Evolutionary conservation across 2,797 vertebrate genomes (phyloP).

Genomic region (Erpetoichthys calabaricus): DNA sequence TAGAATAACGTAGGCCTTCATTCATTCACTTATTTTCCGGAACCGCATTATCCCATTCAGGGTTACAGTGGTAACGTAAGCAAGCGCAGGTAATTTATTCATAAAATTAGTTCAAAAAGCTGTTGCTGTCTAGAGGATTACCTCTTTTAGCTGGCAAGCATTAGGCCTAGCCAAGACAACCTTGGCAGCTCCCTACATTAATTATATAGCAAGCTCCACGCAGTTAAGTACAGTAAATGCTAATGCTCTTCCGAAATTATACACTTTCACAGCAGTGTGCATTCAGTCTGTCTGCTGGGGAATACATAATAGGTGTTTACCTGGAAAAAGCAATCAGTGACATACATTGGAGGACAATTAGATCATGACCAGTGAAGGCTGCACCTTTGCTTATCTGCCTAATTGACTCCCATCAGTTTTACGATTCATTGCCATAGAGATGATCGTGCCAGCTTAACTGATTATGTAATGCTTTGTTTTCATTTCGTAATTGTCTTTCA

Average conservation of each 20-base stretch:
- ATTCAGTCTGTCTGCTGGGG: constrained; percentile 26
- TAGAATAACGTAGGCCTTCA: no score
- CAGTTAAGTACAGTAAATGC: constrained; percentile 23
- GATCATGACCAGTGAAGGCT: neutral
- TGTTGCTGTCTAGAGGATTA: neutral
- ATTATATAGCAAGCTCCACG: constrained; percentile 14
- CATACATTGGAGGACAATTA: constrained; percentile 22
- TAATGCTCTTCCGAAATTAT: constrained; percentile 32
- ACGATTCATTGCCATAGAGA: no score
- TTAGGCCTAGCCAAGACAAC: constrained; percentile 2
- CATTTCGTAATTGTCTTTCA: no score
- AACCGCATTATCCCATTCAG: no score
- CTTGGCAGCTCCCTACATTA: neutral
- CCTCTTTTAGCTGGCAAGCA: neutral
- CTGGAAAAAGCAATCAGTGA: constrained; percentile 15
- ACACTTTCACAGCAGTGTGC: constrained; percentile 20
- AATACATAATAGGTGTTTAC: constrained; percentile 34
- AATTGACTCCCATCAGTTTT: neutral
- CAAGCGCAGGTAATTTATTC: no score
- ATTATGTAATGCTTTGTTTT: no score
- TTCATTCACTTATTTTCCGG: no score
- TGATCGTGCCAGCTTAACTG: no score
- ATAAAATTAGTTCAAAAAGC: neutral
- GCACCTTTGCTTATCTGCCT: neutral
- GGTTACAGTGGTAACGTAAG: no score